Conservation (phyloP, 2,888 invertebrate species). For the Thymelicus acteon region DNA sequence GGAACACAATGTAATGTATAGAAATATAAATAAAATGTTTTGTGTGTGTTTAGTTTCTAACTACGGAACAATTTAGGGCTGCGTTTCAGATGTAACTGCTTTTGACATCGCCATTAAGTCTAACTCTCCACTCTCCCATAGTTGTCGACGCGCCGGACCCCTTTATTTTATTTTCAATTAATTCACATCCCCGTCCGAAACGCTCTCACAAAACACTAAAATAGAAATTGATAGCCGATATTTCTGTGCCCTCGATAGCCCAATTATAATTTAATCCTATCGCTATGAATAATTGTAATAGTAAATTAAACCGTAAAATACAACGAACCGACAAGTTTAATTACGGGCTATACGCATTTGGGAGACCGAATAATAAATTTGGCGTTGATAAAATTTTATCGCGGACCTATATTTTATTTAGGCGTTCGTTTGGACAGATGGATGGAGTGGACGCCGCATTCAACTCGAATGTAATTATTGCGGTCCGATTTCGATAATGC, state of each 20-base stretch:
- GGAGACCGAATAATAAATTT: slow-evolving; percentile 61
- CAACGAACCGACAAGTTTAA: slow-evolving; percentile 60
- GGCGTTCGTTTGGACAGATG: slow-evolving; percentile 70
- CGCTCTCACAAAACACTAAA: neutral
- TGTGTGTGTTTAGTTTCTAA: neutral
- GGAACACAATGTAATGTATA: neutral
- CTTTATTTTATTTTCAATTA: slow-evolving; percentile 31
- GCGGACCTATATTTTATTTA: slow-evolving; percentile 68
- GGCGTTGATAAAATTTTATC: slow-evolving; percentile 72
- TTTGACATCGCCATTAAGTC: slow-evolving; percentile 31
- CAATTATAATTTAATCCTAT: slow-evolving; percentile 32
- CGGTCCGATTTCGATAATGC: slow-evolving; percentile 82
- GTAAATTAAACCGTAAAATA: slow-evolving; percentile 44
- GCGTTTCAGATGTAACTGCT: slow-evolving; percentile 23
- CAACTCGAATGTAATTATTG: slow-evolving; percentile 81
- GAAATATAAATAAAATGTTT: neutral
- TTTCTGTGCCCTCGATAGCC: slow-evolving; percentile 16
- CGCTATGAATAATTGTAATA: slow-evolving; percentile 39
- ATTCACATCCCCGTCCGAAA: slow-evolving; percentile 10
- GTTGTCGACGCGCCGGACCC: slow-evolving; percentile 11
- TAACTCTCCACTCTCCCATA: slow-evolving; percentile 8
- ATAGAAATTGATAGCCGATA: slow-evolving; percentile 11
- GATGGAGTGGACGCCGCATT: slow-evolving; percentile 70
- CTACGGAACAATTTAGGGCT: slow-evolving; percentile 7
- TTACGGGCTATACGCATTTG: slow-evolving; percentile 53